Evolutionary conservation across 2,888 invertebrate genomes (phyloP).

Genomic region (Notodonta ziczac): DNA sequence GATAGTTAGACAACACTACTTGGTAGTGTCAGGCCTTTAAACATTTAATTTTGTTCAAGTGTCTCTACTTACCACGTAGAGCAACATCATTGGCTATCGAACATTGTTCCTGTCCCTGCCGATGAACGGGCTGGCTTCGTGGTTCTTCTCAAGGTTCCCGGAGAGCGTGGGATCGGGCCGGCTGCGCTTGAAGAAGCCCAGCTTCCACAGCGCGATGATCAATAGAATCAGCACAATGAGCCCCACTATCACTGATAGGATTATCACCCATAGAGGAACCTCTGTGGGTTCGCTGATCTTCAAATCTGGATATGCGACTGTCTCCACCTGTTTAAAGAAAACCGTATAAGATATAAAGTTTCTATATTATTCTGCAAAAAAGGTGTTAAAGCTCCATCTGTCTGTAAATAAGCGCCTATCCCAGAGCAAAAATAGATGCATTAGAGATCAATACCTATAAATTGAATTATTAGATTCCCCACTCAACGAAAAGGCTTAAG

Average conservation of each 20-base stretch:
- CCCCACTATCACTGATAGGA: constrained; percentile 93
- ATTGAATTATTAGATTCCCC: too few species aligned
- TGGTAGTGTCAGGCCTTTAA: not conserved
- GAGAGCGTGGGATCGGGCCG: constrained; percentile 93
- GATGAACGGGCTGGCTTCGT: constrained; percentile 88
- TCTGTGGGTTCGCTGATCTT: constrained; percentile 89
- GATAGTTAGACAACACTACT: not conserved
- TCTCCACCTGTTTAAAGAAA: constrained; percentile 87
- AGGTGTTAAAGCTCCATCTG: too few species aligned
- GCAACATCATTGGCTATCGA: constrained; percentile 68
- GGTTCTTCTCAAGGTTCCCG: constrained; percentile 91
- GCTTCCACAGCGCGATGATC: constrained; percentile 92
- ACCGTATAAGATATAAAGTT: not conserved
- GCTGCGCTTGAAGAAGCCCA: constrained; percentile 95
- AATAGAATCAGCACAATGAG: constrained; percentile 92
- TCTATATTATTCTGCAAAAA: not conserved
- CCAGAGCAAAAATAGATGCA: too few species aligned
- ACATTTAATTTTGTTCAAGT: constrained; percentile 5
- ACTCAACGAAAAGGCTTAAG: too few species aligned
- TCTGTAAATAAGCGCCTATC: too few species aligned
- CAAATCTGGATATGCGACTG: constrained; percentile 92
- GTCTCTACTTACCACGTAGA: constrained; percentile 42
- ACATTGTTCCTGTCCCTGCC: constrained; percentile 73
- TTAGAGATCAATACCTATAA: too few species aligned
- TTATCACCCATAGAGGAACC: constrained; percentile 94